Evolutionary conservation across 64 coral and sea anemone genomes (phyloP).

Genomic region (Catalaphyllia jardinei): DNA sequence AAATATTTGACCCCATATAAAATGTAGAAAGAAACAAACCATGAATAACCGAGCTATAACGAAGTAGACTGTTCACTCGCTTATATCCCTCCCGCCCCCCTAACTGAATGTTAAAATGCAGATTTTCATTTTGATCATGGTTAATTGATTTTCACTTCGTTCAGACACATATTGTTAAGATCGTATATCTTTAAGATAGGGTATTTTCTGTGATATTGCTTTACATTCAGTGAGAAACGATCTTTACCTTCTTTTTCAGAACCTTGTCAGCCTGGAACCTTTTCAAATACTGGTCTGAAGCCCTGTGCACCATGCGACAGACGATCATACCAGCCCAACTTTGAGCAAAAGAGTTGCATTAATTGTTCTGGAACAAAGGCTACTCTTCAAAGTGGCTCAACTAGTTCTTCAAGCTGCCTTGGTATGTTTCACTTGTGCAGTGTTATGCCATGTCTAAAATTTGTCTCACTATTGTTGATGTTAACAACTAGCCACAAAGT

Average conservation of each 20-base stretch:
- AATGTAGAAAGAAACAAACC: no score
- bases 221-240: not conserved
- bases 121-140: no score
- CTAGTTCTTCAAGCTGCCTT: constrained; percentile 23
- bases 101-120: no score
- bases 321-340: constrained; percentile 46
- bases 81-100: no score
- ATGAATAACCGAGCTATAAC: no score
- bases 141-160: no score
- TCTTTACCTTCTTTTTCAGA: not conserved
- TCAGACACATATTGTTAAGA: no score
- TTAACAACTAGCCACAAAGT: not conserved
- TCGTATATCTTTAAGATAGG: no score
- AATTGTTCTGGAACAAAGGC: constrained; percentile 52
- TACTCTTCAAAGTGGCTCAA: constrained; percentile 33
- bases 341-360: constrained; percentile 11
- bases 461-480: no score
- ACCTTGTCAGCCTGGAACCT: constrained; percentile 55
- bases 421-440: constrained; percentile 20
- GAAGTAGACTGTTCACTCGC: no score
- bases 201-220: no score
- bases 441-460: not conserved
- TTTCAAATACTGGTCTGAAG: constrained; percentile 46
- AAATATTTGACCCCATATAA: no score
- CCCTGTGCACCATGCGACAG: constrained; percentile 46